phyloP scores from a whole-genome alignment of 1,140 invertebrate genomes.

The Planococcus citri region DNA sequence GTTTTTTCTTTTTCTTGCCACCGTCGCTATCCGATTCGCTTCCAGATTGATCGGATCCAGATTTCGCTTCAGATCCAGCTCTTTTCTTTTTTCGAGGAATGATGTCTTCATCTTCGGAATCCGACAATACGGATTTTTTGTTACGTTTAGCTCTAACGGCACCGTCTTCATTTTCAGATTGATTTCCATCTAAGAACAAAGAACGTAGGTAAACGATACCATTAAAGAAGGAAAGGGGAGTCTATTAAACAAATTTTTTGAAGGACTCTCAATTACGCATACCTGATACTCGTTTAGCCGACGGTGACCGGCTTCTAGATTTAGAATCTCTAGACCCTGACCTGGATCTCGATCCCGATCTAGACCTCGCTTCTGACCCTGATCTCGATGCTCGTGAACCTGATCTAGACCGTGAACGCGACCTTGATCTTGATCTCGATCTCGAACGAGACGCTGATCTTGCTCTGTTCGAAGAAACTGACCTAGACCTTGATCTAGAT shows the following conservation, averaged over 20 bases:
- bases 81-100: constrained; percentile 20
- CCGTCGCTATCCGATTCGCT: constrained; percentile 27
- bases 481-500: constrained; percentile 23
- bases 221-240: no score
- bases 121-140: constrained; percentile 34
- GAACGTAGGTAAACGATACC: not conserved
- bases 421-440: constrained; percentile 25
- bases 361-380: constrained; percentile 23
- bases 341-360: constrained; percentile 24
- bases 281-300: no score
- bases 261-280: no score
- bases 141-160: constrained; percentile 13
- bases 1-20: constrained; percentile 22
- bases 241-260: no score
- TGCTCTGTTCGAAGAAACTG: constrained; percentile 24
- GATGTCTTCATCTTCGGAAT: constrained; percentile 31
- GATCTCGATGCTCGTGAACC: constrained; percentile 21
- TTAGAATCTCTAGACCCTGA: not conserved
- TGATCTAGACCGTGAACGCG: not conserved
- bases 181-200: not conserved
- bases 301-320: not conserved
- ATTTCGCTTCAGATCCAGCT: not conserved
- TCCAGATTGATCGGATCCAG: not conserved
- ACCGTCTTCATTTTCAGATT: constrained; percentile 21
- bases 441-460: constrained; percentile 25